Evolutionary conservation across 2,113 vertebrate species (phyloP).

Genomic region (Tangachromis dhanisi): DNA sequence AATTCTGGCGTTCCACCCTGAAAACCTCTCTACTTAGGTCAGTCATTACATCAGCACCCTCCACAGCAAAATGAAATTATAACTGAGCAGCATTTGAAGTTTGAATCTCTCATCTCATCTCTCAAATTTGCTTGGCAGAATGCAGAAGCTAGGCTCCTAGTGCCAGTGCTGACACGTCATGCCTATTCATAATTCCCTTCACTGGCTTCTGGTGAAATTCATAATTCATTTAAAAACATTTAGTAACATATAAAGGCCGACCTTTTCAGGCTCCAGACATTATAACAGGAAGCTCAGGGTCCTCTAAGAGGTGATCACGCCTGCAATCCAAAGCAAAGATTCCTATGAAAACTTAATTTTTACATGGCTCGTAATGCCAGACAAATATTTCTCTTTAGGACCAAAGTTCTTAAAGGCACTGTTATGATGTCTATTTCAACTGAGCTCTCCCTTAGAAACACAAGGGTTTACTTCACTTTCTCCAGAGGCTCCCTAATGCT

Average conservation of each 20-base stretch:
- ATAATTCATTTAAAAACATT: neutral
- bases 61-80: neutral
- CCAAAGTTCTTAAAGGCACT: neutral
- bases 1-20: neutral
- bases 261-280: neutral
- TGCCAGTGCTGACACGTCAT: neutral
- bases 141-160: neutral
- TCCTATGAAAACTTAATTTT: neutral
- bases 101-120: neutral
- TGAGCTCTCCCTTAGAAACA: neutral
- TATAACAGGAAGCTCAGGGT: neutral
- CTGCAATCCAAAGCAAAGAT: neutral
- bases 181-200: neutral
- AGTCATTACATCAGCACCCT: neutral
- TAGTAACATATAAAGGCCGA: neutral
- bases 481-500: neutral
- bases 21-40: neutral
- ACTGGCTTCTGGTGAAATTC: neutral
- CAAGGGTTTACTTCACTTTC: neutral
- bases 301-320: neutral
- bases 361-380: neutral
- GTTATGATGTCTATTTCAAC: neutral
- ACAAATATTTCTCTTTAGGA: neutral
- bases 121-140: neutral
- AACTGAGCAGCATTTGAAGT: neutral